Evolutionary conservation across 2,888 invertebrate genomes (phyloP).

Genomic region (Drosophila mimetica): DNA sequence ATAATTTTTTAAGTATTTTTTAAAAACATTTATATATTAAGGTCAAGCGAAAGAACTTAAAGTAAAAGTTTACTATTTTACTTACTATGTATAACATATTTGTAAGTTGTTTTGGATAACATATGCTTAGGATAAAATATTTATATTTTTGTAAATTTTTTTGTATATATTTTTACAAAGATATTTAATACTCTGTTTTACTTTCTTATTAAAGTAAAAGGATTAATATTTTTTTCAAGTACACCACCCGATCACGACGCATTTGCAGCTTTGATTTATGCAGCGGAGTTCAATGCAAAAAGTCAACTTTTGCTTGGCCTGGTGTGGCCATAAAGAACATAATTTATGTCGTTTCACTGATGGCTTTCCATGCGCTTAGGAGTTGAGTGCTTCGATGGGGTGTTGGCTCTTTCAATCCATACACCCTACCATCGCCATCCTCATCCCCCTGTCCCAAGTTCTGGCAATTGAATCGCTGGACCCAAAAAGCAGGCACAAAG

Average conservation of each 20-base stretch:
- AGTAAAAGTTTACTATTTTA: too few relatives aligned
- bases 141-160: too few relatives aligned
- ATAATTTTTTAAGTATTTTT: too few relatives aligned
- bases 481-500: slow-evolving; percentile 21
- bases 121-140: too few relatives aligned
- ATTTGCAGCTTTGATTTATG: slow-evolving; percentile 69
- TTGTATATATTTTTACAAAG: too few relatives aligned
- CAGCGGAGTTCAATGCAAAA: slow-evolving; percentile 74
- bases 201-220: neutral
- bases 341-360: slow-evolving; percentile 67
- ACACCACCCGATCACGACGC: slow-evolving; percentile 7
- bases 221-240: neutral
- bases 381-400: slow-evolving; percentile 47
- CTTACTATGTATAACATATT: too few relatives aligned
- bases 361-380: slow-evolving; percentile 44
- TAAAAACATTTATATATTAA: too few relatives aligned
- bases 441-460: neutral
- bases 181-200: too few relatives aligned
- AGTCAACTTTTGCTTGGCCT: slow-evolving; percentile 61
- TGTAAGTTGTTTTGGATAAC: too few relatives aligned
- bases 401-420: slow-evolving; percentile 14
- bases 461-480: slow-evolving; percentile 38
- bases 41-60: too few relatives aligned
- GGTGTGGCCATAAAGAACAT: slow-evolving; percentile 65
- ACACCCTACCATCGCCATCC: neutral